A percentile compares a stretch with the other conserved stretches of the same genome.
Conservation (phyloP, 2,797 vertebrate genomes). For the Macropus fuliginosus region DNA sequence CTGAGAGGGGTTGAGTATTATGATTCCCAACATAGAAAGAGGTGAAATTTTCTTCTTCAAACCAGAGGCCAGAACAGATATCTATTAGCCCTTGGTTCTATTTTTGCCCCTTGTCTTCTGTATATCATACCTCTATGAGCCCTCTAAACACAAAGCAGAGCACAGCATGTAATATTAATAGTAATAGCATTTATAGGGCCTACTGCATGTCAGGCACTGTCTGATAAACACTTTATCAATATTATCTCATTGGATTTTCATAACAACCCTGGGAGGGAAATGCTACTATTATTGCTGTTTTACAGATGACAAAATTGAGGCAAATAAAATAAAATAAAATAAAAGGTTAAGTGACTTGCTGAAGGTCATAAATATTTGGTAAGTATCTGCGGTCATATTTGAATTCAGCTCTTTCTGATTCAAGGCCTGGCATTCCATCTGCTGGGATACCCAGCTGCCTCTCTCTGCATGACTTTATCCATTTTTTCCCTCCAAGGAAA, state of each 20-base stretch:
- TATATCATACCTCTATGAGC: neutral
- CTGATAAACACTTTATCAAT: neutral
- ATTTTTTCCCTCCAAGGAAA: neutral
- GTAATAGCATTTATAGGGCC: too few relatives aligned
- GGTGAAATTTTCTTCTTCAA: neutral
- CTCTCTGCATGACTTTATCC: neutral
- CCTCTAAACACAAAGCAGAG: neutral
- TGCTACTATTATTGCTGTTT: neutral
- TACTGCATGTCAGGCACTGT: neutral
- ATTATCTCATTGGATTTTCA: neutral
- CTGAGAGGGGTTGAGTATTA: neutral
- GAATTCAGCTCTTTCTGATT: neutral
- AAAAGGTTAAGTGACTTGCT: neutral
- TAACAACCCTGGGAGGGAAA: neutral
- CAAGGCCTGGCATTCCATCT: neutral
- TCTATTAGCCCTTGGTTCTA: neutral
- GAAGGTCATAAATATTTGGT: neutral
- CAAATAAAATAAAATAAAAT: neutral
- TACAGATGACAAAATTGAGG: neutral
- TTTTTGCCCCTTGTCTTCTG: neutral
- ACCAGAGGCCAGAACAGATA: neutral
- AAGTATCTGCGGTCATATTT: neutral
- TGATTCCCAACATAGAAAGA: neutral
- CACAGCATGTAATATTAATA: neutral
- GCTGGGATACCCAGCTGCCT: neutral